Evolutionary conservation across 2,888 invertebrate genomes (phyloP).

Genomic region (Hofmannophila pseudospretella): DNA sequence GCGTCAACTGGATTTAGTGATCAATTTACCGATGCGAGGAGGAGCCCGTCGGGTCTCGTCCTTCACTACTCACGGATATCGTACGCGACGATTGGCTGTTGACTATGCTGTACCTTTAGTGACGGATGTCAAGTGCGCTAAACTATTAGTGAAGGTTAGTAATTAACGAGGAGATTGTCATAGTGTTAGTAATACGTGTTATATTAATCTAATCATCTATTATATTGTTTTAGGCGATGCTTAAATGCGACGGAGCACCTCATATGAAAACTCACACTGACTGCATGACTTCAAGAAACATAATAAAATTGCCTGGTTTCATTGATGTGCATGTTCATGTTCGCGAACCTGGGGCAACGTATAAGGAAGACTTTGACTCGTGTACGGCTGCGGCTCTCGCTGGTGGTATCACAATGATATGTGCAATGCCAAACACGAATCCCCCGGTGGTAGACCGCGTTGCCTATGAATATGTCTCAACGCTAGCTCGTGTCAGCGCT

Average conservation of each 20-base stretch:
- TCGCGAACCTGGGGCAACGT: conserved; percentile 96
- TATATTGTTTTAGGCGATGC: conserved; percentile 80
- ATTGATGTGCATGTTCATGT: conserved; percentile 99
- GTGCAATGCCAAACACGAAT: conserved; percentile 99
- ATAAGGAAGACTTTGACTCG: conserved; percentile 97
- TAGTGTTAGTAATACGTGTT: too few relatives aligned
- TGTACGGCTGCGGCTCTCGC: conserved; percentile 95
- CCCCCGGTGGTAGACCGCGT: conserved; percentile 92
- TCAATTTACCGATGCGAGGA: conserved; percentile 97
- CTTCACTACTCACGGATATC: conserved; percentile 96
- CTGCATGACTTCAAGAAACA: conserved; percentile 93
- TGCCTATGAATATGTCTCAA: conserved; percentile 87
- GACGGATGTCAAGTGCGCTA: conserved; percentile 99
- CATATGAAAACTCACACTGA: conserved; percentile 96
- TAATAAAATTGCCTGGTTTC: conserved; percentile 95
- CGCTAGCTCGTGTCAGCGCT: conserved; percentile 89
- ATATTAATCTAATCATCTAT: conserved; percentile 2
- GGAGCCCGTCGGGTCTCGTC: conserved; percentile 95
- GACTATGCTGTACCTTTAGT: conserved; percentile 98
- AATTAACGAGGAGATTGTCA: conserved; percentile 3
- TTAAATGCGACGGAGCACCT: conserved; percentile 84
- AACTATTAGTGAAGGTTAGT: conserved; percentile 92
- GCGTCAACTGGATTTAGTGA: conserved; percentile 97
- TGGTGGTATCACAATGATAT: conserved; percentile 95
- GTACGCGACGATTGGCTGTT: conserved; percentile 96